Percentiles rank a stretch among this genome's conserved stretches.
phyloP scores from a whole-genome alignment of 2,797 vertebrate genomes.

The Peromyscus nudipes region DNA sequence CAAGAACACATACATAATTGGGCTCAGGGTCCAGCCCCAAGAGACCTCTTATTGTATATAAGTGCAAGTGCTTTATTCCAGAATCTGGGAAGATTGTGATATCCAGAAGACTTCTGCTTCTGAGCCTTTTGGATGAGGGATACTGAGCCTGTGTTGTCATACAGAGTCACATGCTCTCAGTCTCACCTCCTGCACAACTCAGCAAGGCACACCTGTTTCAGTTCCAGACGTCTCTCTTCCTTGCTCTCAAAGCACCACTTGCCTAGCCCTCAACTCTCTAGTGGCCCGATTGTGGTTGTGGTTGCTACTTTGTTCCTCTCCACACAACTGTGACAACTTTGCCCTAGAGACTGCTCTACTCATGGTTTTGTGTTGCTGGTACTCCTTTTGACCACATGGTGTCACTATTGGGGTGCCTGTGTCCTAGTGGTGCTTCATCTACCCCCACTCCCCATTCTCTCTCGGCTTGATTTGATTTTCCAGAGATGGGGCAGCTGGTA shows the following conservation, averaged over 20 bases:
- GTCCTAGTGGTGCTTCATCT: not conserved
- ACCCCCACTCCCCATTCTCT: not conserved
- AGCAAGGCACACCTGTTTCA: not conserved
- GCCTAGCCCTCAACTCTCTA: not conserved
- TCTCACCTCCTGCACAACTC: not conserved
- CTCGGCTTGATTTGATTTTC: not conserved
- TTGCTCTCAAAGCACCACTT: not conserved
- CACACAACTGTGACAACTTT: not conserved
- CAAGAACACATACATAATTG: not conserved
- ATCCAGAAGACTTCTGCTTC: not conserved
- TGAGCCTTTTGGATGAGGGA: not conserved
- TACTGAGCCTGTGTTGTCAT: not conserved
- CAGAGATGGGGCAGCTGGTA: not conserved
- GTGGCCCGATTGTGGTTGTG: not conserved
- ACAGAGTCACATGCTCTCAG: not conserved
- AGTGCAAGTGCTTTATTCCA: not conserved
- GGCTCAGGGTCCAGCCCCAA: not conserved
- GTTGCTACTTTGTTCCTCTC: not conserved
- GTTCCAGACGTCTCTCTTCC: not conserved
- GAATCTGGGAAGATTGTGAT: not conserved
- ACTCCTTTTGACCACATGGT: conserved; percentile 61
- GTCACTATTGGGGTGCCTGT: conserved; percentile 53
- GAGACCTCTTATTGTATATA: not conserved
- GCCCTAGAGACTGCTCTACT: not conserved
- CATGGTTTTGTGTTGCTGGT: not conserved